These are phyloP conservation scores for Drosophila nigrodunni DNA, from an alignment of 1,140 invertebrate genomes.

Conservation along the genomic window DNA sequence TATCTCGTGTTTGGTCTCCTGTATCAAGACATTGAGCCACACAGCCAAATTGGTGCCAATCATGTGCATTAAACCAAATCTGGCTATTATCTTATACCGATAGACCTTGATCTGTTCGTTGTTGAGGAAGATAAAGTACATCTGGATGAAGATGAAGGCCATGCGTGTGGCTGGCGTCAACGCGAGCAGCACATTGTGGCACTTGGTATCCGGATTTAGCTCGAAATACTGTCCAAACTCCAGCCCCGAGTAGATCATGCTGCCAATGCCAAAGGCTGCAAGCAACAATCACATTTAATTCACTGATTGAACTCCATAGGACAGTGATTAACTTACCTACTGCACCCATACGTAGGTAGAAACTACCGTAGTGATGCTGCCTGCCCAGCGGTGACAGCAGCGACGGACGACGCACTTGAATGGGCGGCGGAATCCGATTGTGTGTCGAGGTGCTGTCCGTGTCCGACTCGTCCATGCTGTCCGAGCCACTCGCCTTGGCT, in stretches of 20 bases:
- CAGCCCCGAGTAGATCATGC: constrained; percentile 97
- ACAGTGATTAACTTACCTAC: constrained; percentile 88
- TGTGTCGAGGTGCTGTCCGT: constrained; percentile 85
- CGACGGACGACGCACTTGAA: constrained; percentile 85
- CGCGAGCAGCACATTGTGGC: constrained; percentile 93
- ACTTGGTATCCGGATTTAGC: constrained; percentile 92
- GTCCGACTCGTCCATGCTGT: constrained; percentile 86
- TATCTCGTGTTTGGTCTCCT: constrained; percentile 97
- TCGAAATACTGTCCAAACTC: constrained; percentile 98
- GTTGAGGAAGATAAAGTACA: constrained; percentile 98
- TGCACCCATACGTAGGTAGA: constrained; percentile 96
- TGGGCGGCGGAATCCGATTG: constrained; percentile 81
- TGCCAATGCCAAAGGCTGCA: constrained; percentile 96
- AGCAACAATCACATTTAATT: constrained; percentile 16
- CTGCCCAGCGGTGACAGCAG: constrained; percentile 84
- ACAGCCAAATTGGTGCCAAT: constrained; percentile 97
- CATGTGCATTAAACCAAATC: constrained; percentile 98
- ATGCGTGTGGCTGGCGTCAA: constrained; percentile 94
- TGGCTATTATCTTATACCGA: constrained; percentile 92
- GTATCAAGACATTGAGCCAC: constrained; percentile 96
- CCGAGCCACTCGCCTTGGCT: constrained; percentile 67
- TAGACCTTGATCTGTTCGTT: constrained; percentile 97
- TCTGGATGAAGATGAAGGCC: constrained; percentile 97
- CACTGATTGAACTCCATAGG: no score
- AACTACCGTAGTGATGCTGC: constrained; percentile 94